Conservation (phyloP, 2,113 vertebrate species). For the Oreochromis spilurus region DNA sequence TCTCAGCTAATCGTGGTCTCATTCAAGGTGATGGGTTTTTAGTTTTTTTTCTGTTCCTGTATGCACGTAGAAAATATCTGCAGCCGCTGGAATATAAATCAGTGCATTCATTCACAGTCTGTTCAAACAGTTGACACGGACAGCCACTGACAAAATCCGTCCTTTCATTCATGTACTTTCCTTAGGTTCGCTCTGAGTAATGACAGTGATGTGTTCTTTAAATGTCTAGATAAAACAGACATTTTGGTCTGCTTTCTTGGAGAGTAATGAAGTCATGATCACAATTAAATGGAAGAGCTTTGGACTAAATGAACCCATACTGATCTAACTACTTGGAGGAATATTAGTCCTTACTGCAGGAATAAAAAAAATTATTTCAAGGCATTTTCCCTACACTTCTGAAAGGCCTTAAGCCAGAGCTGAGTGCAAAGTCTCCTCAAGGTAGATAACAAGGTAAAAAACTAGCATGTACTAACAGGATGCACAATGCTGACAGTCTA, state of each 20-base stretch:
- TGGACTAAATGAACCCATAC: background rate
- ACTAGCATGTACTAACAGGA: background rate
- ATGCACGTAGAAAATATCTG: background rate
- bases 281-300: background rate
- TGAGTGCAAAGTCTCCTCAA: background rate
- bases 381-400: background rate
- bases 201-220: background rate
- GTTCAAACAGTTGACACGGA: background rate
- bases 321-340: background rate
- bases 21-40: constrained; percentile 11
- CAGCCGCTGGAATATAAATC: background rate
- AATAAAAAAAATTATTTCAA: background rate
- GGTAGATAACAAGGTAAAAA: background rate
- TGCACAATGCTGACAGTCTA: background rate
- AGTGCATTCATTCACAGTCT: background rate
- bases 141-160: background rate
- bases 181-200: background rate
- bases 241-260: background rate
- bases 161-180: background rate
- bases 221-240: background rate
- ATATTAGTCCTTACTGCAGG: background rate
- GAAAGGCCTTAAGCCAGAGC: background rate
- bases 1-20: background rate
- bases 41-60: background rate
- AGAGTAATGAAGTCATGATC: background rate